These are phyloP conservation scores for Lamellibrachia satsuma DNA, from an alignment of 2,888 invertebrate species.

Conservation along the genomic window DNA sequence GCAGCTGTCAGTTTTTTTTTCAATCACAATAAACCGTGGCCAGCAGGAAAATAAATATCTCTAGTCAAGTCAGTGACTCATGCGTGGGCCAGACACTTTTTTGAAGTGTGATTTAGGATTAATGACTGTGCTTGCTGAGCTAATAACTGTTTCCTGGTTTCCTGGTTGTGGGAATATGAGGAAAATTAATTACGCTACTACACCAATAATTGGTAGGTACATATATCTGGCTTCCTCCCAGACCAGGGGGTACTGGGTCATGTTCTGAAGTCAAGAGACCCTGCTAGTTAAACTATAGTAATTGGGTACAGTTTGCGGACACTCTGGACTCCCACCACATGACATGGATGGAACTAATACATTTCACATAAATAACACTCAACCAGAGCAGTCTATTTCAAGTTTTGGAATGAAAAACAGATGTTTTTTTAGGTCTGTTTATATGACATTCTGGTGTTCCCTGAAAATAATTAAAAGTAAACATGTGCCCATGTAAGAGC, in stretches of 20 bases:
- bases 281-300: not conserved
- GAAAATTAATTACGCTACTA: not conserved
- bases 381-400: not conserved
- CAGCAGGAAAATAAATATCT: slow-evolving; percentile 5
- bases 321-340: not conserved
- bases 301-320: not conserved
- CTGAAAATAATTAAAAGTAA: too few species aligned
- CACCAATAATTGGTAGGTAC: not conserved
- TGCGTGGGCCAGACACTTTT: not conserved
- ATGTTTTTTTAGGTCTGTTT: not conserved
- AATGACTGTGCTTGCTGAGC: not conserved
- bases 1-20: not conserved
- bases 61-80: not conserved
- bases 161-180: not conserved
- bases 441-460: too few species aligned
- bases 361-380: not conserved
- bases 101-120: not conserved
- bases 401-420: not conserved
- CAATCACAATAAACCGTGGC: not conserved
- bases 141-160: not conserved
- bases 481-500: too few species aligned
- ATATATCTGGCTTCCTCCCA: not conserved
- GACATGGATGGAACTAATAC: not conserved
- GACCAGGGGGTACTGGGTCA: not conserved
- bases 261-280: not conserved